Conservation (phyloP, 2,888 invertebrate species). For the Pheosia tremula region DNA sequence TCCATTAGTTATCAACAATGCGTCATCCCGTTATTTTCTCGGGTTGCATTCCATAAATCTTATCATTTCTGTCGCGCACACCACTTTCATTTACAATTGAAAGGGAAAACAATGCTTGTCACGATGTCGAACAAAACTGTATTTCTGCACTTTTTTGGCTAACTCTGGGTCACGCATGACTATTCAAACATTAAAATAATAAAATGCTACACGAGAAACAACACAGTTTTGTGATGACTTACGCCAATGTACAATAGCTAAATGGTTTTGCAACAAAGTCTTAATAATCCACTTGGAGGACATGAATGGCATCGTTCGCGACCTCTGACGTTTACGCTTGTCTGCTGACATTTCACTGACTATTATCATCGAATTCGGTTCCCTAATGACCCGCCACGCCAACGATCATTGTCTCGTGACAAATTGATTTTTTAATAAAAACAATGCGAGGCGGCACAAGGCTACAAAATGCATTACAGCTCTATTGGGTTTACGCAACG, state of each 20-base stretch:
- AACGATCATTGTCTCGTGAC: slow-evolving; percentile 26
- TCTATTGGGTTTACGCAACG: slow-evolving; percentile 28
- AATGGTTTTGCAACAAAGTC: slow-evolving; percentile 42
- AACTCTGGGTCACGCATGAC: slow-evolving; percentile 18
- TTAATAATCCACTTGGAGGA: slow-evolving; percentile 44
- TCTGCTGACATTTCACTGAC: slow-evolving; percentile 46
- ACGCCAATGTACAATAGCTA: slow-evolving; percentile 28
- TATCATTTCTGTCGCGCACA: slow-evolving; percentile 32
- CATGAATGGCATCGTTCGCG: slow-evolving; percentile 29
- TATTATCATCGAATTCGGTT: slow-evolving; percentile 29
- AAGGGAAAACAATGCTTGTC: slow-evolving; percentile 24
- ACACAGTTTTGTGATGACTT: slow-evolving; percentile 24
- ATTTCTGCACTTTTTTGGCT: slow-evolving; percentile 23
- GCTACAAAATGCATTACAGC: slow-evolving; percentile 32
- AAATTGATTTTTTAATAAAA: slow-evolving; percentile 36
- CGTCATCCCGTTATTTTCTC: slow-evolving; percentile 15
- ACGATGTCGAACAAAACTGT: slow-evolving; percentile 19
- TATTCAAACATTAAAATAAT: neutral
- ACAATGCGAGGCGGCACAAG: slow-evolving; percentile 34
- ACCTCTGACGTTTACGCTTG: slow-evolving; percentile 48
- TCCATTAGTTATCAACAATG: slow-evolving; percentile 18
- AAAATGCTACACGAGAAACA: neutral
- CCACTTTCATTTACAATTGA: slow-evolving; percentile 31
- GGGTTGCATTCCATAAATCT: slow-evolving; percentile 18
- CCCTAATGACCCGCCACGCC: slow-evolving; percentile 36